These are phyloP conservation scores for Lithobius niger DNA, from an alignment of 1,140 invertebrate species.

Conservation along the genomic window DNA sequence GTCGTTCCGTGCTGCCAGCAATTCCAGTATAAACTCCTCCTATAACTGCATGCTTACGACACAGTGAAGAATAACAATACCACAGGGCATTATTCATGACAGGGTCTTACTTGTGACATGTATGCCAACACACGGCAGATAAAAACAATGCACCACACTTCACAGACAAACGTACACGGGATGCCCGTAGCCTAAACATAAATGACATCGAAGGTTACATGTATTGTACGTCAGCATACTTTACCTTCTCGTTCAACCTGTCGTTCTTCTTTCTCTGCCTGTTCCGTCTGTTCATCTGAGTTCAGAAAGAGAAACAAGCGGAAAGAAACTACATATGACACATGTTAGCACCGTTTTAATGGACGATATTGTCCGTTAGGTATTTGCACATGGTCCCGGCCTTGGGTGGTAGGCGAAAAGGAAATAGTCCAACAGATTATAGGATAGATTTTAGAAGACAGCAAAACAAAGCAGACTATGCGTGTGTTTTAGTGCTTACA, in stretches of 20 bases:
- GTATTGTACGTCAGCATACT: too few species aligned
- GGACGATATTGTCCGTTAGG: constrained; percentile 1
- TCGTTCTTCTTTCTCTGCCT: background rate
- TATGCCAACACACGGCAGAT: background rate
- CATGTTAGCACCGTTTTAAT: constrained; percentile 13
- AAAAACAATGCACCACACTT: background rate
- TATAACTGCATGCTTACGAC: too few species aligned
- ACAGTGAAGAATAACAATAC: too few species aligned
- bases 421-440: background rate
- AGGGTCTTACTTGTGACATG: background rate
- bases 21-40: too few species aligned
- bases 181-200: too few species aligned
- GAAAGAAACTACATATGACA: constrained; percentile 51
- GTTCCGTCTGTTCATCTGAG: constrained; percentile 41
- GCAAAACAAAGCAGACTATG: too few species aligned
- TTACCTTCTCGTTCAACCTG: background rate
- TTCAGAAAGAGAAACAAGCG: constrained; percentile 65
- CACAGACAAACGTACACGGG: too few species aligned
- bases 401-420: background rate
- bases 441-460: too few species aligned
- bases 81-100: too few species aligned
- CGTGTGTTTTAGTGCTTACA: too few species aligned
- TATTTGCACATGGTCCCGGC: constrained; percentile 11
- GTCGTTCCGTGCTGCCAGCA: too few species aligned
- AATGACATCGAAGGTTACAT: too few species aligned